phyloP scores from a whole-genome alignment of 2,797 vertebrate species.

The Cetoscarus ocellatus region DNA sequence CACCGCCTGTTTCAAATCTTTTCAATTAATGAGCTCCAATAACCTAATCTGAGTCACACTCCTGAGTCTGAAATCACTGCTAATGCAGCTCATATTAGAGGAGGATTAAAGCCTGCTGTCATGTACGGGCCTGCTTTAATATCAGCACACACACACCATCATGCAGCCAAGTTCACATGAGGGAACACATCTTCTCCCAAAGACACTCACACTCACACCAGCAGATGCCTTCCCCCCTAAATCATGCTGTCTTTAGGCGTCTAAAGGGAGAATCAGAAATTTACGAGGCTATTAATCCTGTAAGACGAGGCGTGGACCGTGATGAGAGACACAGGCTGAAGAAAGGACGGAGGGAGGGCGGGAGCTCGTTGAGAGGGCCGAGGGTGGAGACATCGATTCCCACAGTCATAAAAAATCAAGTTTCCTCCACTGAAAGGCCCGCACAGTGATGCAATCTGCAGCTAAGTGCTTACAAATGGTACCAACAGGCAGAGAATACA shows the following conservation, averaged over 20 bases:
- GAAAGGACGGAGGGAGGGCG: background rate
- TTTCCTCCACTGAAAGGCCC: background rate
- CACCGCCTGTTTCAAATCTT: too few species aligned
- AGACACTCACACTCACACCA: slow-evolving; percentile 5
- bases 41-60: too few species aligned
- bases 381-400: slow-evolving; percentile 41
- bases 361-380: slow-evolving; percentile 1
- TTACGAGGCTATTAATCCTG: slow-evolving; percentile 69
- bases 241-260: slow-evolving; percentile 51
- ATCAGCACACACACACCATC: slow-evolving; percentile 22
- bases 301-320: slow-evolving; percentile 40
- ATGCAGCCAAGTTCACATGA: slow-evolving; percentile 22
- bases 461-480: background rate
- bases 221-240: slow-evolving; percentile 31
- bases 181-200: background rate
- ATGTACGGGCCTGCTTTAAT: slow-evolving; percentile 10
- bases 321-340: slow-evolving; percentile 23
- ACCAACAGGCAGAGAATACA: background rate
- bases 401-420: slow-evolving; percentile 54
- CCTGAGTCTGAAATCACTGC: too few species aligned
- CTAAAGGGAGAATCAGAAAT: slow-evolving; percentile 59
- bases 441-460: background rate
- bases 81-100: too few species aligned
- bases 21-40: too few species aligned
- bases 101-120: too few species aligned